Percentiles rank a stretch among this genome's conserved stretches.
Conservation (phyloP, 2,888 invertebrate species). For the Teinopalpus imperialis region DNA sequence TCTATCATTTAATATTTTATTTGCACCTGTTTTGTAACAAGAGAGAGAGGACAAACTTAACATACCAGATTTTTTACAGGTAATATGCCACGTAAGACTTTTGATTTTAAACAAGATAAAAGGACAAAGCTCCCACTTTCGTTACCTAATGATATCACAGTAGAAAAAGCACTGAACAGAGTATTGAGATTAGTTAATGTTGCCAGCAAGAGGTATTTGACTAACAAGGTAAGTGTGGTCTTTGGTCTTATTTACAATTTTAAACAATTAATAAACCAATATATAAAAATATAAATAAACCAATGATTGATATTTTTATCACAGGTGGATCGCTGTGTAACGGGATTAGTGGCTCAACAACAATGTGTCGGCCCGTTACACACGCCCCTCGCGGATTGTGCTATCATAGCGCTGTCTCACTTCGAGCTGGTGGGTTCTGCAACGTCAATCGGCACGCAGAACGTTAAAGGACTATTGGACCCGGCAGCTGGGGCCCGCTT, state of each 20-base stretch:
- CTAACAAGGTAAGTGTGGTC: slow-evolving; percentile 90
- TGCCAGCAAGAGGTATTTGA: slow-evolving; percentile 96
- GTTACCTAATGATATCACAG: slow-evolving; percentile 81
- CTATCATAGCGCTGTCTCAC: slow-evolving; percentile 93
- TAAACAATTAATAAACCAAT: no score
- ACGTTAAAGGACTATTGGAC: slow-evolving; percentile 94
- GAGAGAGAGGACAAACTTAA: no score
- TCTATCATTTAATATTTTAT: no score
- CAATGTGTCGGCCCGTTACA: slow-evolving; percentile 99
- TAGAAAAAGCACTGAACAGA: slow-evolving; percentile 86
- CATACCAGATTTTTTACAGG: no score
- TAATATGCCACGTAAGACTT: slow-evolving; percentile 82
- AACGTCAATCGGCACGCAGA: slow-evolving; percentile 98
- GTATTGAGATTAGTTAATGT: slow-evolving; percentile 95
- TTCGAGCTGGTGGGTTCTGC: slow-evolving; percentile 93
- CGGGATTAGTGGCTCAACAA: slow-evolving; percentile 97
- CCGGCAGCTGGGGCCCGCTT: slow-evolving; percentile 94
- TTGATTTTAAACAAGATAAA: slow-evolving; percentile 80
- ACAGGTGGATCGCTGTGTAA: slow-evolving; percentile 93
- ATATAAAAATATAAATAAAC: no score
- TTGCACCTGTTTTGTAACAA: no score
- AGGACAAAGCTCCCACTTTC: slow-evolving; percentile 73
- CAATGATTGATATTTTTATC: no score
- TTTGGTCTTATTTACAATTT: no score
- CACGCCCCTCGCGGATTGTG: slow-evolving; percentile 97